phyloP scores from a whole-genome alignment of 2,888 invertebrate genomes.

The Phorcus lineatus region DNA sequence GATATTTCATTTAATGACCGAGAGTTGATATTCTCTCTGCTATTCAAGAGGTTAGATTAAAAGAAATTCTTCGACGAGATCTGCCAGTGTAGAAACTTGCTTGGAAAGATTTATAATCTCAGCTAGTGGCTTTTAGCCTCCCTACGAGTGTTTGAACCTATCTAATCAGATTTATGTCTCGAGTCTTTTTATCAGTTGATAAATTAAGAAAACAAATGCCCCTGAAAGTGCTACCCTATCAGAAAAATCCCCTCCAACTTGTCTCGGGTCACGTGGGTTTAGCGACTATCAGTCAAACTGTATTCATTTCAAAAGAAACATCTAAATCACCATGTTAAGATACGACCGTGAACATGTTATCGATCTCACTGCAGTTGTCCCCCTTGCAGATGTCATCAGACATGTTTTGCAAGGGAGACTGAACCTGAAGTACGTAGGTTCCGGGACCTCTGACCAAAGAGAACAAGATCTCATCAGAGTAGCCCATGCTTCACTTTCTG shows the following conservation, averaged over 20 bases:
- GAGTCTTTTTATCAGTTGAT: slow-evolving; percentile 10
- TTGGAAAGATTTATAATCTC: neutral
- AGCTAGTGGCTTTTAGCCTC: slow-evolving; percentile 3
- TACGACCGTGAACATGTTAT: neutral
- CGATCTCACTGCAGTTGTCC: neutral
- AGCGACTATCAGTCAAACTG: neutral
- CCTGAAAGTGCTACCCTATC: neutral
- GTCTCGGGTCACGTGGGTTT: neutral
- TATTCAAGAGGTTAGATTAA: neutral
- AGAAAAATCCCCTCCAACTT: neutral
- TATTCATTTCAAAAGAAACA: slow-evolving; percentile 12
- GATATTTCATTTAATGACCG: slow-evolving; percentile 5
- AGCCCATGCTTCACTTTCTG: neutral
- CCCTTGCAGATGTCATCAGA: neutral
- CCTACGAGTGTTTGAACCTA: slow-evolving; percentile 1
- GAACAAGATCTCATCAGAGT: neutral
- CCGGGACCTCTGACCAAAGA: neutral
- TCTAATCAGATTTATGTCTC: slow-evolving; percentile 15
- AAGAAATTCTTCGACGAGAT: neutral
- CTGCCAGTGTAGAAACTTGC: neutral
- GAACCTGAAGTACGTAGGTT: neutral
- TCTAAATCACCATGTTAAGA: slow-evolving; percentile 11
- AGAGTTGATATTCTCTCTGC: neutral
- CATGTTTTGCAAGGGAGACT: neutral
- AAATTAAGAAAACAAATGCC: slow-evolving; percentile 13